Percentiles rank a stretch among this genome's conserved stretches.
Conservation (phyloP, 2,888 invertebrate genomes). For the Apamea crenata region DNA sequence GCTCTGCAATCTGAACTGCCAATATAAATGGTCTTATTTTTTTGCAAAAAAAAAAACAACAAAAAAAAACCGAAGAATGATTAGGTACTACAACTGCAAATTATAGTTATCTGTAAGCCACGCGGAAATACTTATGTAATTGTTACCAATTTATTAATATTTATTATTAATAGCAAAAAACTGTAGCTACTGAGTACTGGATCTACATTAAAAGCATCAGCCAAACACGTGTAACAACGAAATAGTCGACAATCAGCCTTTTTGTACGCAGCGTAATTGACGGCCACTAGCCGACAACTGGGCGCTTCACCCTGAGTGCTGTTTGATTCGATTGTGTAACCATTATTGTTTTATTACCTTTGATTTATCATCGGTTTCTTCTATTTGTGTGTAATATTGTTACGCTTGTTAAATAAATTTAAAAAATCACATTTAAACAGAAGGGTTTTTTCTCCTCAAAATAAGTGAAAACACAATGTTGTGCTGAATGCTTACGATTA, state of each 20-base stretch:
- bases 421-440: too few relatives aligned
- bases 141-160: slow-evolving; percentile 13
- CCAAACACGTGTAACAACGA: slow-evolving; percentile 27
- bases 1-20: too few relatives aligned
- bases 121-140: slow-evolving; percentile 1
- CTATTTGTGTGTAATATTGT: slow-evolving; percentile 14
- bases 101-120: neutral
- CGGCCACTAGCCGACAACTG: slow-evolving; percentile 47
- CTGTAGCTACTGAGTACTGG: neutral
- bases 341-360: slow-evolving; percentile 57
- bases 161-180: slow-evolving; percentile 19
- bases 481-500: neutral
- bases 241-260: slow-evolving; percentile 36
- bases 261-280: slow-evolving; percentile 54
- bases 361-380: slow-evolving; percentile 33
- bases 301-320: slow-evolving; percentile 60
- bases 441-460: neutral
- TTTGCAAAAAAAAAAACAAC: neutral
- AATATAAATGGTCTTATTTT: too few relatives aligned
- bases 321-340: slow-evolving; percentile 68
- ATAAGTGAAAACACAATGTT: neutral
- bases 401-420: neutral
- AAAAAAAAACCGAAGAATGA: neutral
- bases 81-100: neutral
- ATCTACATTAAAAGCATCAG: slow-evolving; percentile 39